Base-by-base conservation (phyloP, 2,113 vertebrate species). In the Peromyscus polionotus region DNA sequence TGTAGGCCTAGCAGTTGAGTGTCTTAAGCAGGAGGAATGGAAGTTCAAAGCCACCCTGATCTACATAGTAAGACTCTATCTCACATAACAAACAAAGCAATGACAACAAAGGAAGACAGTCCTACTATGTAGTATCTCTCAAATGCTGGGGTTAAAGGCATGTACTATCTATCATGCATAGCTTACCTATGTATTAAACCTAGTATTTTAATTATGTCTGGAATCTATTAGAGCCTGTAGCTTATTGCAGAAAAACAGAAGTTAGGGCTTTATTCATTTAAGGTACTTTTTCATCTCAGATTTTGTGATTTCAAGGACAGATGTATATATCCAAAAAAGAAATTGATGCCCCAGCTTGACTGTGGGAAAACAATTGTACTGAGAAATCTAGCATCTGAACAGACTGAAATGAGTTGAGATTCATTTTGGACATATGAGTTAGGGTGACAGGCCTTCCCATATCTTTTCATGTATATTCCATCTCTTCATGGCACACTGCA, bases 371-470 rank as follows among this genome's bases (percentile, higher is more conserved):
- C 90, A 96, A 51, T 75, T 90, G 68, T 96, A 51, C 93, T 85
- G 87, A 92, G 76, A 65, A 90, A 0, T 42, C 36, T 81, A n/a
- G 75, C 39, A 54, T 87, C 92, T 88, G 26, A 92, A 68, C 92
- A 68, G 24, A 97, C 94, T 96, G 88, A 79, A 95, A 67, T 94
- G 86, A 79, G 94, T 77, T n/a, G 93, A 73, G 90, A 67, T 92
- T 94, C 63, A 48, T 96, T 95, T 84, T 79, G 86, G 67, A 91
- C 97, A 75, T 95, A 39, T 4, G 13, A 92, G 92, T 93, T 93
- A 93, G 70, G 95, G 95, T 84, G 94, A 3, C 94, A 96, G 65
- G 16, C 33, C 72, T 7, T 80, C 31, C 65, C 76, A 70, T 75
- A 63, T 51, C 80, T 90, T 95, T 76, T 57, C 59, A 0, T 33